A percentile compares a stretch with the other conserved stretches of the same genome.
These are phyloP conservation scores for Phasianus colchicus DNA, from an alignment of 2,113 vertebrate genomes.

Conservation along the genomic window DNA sequence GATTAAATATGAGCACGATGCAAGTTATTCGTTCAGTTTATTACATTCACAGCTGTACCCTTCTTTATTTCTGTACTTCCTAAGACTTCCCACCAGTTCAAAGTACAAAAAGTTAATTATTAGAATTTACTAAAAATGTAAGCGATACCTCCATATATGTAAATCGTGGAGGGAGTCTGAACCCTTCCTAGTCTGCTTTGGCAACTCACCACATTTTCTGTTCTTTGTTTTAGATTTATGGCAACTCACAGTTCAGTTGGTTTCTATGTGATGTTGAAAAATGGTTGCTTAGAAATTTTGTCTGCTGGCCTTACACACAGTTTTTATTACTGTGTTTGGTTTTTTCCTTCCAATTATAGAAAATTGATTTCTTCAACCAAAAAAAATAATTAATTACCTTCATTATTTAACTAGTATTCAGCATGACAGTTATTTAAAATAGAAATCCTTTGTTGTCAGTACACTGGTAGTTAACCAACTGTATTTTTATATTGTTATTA, in stretches of 20 bases:
- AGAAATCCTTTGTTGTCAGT: not conserved
- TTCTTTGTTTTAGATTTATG: not conserved
- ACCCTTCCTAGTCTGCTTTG: not conserved
- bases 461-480: not conserved
- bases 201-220: not conserved
- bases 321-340: not conserved
- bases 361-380: not conserved
- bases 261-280: not conserved
- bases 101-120: slow-evolving; percentile 34
- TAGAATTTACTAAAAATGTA: not conserved
- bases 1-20: slow-evolving; percentile 35
- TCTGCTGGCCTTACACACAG: not conserved
- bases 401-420: not conserved
- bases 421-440: not conserved
- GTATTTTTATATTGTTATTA: not conserved
- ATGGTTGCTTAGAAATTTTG: not conserved
- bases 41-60: slow-evolving; percentile 26
- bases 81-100: not conserved
- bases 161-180: not conserved
- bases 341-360: not conserved
- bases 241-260: not conserved
- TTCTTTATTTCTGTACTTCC: not conserved
- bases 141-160: not conserved
- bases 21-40: slow-evolving; percentile 32
- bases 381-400: not conserved